Conservation (phyloP, 2,888 invertebrate species). For the Neelides folsomi region DNA sequence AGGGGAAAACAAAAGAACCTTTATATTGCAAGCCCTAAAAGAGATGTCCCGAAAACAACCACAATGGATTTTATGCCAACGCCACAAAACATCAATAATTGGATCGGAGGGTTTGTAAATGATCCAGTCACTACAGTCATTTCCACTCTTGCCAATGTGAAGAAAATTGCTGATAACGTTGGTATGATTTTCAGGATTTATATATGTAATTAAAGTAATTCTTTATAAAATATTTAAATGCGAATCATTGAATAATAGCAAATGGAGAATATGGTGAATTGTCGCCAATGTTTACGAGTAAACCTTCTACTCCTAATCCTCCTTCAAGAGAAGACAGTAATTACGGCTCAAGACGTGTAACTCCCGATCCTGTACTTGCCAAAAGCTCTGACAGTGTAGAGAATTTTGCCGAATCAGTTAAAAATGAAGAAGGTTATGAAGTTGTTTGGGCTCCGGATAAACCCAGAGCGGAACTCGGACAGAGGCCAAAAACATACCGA, state of each 20-base stretch:
- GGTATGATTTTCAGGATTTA: too few relatives aligned
- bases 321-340: not conserved
- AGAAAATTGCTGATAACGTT: too few relatives aligned
- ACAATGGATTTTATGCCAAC: too few relatives aligned
- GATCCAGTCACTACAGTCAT: too few relatives aligned
- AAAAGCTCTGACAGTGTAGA: slow-evolving; percentile 34
- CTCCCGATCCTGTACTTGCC: slow-evolving; percentile 8
- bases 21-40: too few relatives aligned
- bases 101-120: too few relatives aligned
- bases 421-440: slow-evolving; percentile 57
- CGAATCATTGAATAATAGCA: slow-evolving; percentile 5
- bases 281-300: slow-evolving; percentile 1
- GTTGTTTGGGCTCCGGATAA: slow-evolving; percentile 46
- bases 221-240: too few relatives aligned
- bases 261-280: slow-evolving; percentile 21
- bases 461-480: slow-evolving; percentile 51
- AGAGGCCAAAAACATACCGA: slow-evolving; percentile 53
- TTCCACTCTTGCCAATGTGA: too few relatives aligned
- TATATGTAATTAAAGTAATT: too few relatives aligned
- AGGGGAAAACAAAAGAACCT: too few relatives aligned
- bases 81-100: too few relatives aligned
- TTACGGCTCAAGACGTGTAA: slow-evolving; percentile 10
- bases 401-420: slow-evolving; percentile 33
- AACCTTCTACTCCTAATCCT: not conserved
- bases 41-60: too few relatives aligned